Conservation (phyloP, 2,797 vertebrate genomes). For the Chelidonichthys spinosus region DNA sequence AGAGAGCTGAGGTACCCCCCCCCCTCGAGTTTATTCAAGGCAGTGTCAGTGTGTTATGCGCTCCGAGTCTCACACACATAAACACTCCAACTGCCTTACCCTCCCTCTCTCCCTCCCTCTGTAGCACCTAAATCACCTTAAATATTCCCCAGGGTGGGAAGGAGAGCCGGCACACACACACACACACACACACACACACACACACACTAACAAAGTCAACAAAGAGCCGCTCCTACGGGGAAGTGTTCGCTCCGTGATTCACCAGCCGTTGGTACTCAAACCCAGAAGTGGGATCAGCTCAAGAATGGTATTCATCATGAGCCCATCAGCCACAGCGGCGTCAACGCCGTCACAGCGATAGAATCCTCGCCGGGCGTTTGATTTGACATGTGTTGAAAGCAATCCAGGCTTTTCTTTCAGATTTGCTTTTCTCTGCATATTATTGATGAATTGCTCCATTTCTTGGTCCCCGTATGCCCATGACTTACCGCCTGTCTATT, state of each 20-base stretch:
- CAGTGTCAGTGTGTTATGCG: conserved; percentile 5
- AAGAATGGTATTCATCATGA: conserved; percentile 53
- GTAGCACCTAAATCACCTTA: conserved; percentile 64
- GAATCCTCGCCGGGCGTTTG: conserved; percentile 27
- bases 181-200: conserved; percentile 16
- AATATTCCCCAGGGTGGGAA: conserved; percentile 63
- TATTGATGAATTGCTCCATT: conserved; percentile 12
- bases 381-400: conserved; percentile 15
- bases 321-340: conserved; percentile 43
- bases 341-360: conserved; percentile 32
- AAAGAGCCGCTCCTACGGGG: conserved; percentile 63
- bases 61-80: background rate
- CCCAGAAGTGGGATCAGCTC: conserved; percentile 40
- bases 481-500: background rate
- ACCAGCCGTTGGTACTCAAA: conserved; percentile 14
- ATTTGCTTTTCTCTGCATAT: conserved; percentile 9
- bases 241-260: conserved; percentile 44
- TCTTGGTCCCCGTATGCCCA: conserved; percentile 12
- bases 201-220: conserved; percentile 61
- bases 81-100: conserved; percentile 33
- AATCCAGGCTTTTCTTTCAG: background rate
- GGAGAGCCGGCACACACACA: conserved; percentile 23
- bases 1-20: conserved; percentile 43
- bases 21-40: conserved; percentile 45
- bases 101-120: conserved; percentile 34